Conservation (phyloP, 2,113 vertebrate species). For the Illadopsis cleaveri region DNA sequence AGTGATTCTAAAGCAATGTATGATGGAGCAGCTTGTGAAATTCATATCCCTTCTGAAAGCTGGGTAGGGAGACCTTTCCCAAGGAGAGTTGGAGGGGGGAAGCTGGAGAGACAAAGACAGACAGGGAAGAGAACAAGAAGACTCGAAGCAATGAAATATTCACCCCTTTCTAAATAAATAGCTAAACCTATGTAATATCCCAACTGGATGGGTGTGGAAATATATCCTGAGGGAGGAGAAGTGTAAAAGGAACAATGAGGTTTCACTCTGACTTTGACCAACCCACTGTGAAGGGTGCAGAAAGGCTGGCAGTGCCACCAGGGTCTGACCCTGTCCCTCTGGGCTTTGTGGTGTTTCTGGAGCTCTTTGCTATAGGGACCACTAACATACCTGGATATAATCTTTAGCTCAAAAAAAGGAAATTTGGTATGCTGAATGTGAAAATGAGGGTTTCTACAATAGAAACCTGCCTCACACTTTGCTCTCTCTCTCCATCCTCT, state of each 20-base stretch:
- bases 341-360: background rate
- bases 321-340: background rate
- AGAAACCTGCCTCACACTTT: background rate
- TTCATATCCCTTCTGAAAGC: background rate
- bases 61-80: background rate
- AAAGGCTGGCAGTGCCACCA: background rate
- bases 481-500: background rate
- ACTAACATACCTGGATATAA: background rate
- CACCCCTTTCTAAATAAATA: background rate
- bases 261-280: background rate
- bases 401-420: background rate
- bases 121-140: background rate
- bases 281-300: background rate
- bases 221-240: accelerated
- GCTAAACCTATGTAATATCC: background rate
- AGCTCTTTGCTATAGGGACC: background rate
- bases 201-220: background rate
- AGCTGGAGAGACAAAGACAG: background rate
- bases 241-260: background rate
- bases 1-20: background rate
- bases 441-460: background rate
- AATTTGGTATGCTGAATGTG: background rate
- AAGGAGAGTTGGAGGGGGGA: background rate
- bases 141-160: background rate
- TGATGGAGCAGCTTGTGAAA: background rate